Percentiles rank a stretch among this genome's conserved stretches.
These are phyloP conservation scores for Drosophila eohydei DNA, from an alignment of 2,888 invertebrate genomes.

Conservation along the genomic window DNA sequence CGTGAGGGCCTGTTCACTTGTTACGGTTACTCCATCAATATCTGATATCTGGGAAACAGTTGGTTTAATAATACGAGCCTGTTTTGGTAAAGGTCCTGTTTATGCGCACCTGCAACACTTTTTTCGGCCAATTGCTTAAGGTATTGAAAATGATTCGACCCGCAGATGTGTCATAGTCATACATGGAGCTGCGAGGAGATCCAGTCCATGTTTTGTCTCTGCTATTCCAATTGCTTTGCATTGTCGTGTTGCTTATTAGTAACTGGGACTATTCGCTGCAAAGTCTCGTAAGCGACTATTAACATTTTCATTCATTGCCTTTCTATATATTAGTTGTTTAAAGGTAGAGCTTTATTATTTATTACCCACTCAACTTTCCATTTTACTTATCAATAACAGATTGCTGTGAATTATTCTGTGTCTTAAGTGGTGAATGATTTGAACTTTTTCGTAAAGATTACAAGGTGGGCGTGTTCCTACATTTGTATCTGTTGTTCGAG, in stretches of 20 bases:
- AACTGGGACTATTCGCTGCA: not conserved
- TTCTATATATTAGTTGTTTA: not conserved
- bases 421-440: not conserved
- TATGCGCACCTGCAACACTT: not conserved
- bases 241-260: not conserved
- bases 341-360: not conserved
- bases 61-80: not conserved
- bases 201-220: constrained; percentile 5
- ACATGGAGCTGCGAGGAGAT: not conserved
- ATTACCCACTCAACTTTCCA: not conserved
- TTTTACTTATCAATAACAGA: not conserved
- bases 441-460: too few relatives aligned
- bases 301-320: constrained; percentile 12
- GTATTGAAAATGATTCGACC: constrained; percentile 1
- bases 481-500: too few relatives aligned
- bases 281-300: constrained; percentile 17
- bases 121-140: not conserved
- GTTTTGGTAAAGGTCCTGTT: too few relatives aligned
- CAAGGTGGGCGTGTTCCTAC: not conserved
- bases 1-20: constrained; percentile 53
- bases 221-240: constrained; percentile 25
- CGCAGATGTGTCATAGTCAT: not conserved
- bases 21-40: constrained; percentile 53
- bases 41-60: constrained; percentile 61
- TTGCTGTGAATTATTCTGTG: not conserved